Evolutionary conservation across 2,888 invertebrate species (phyloP).

Genomic region (Pardosa pseudoannulata): DNA sequence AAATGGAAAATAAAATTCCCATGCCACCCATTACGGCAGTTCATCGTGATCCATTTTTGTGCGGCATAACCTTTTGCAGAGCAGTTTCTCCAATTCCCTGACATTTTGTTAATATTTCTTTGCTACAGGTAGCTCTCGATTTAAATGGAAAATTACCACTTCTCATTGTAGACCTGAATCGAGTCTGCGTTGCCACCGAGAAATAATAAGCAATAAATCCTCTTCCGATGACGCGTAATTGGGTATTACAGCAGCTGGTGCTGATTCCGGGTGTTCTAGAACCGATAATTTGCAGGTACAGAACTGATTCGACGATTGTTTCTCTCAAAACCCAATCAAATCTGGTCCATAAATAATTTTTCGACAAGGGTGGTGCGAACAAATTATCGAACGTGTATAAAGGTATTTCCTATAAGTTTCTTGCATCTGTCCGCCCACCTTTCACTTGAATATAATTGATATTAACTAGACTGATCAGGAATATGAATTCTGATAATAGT

Average conservation of each 20-base stretch:
- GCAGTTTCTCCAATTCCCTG: conserved; percentile 18
- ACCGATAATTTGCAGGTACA: conserved; percentile 66
- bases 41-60: conserved; percentile 32
- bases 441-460: neutral
- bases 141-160: conserved; percentile 60
- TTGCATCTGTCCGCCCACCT: neutral
- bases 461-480: neutral
- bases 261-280: conserved; percentile 42
- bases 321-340: conserved; percentile 67
- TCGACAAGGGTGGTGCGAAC: conserved; percentile 40
- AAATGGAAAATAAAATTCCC: conserved; percentile 4
- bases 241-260: conserved; percentile 37
- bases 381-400: conserved; percentile 9
- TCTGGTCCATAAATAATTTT: conserved; percentile 55
- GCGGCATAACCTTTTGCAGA: conserved; percentile 19
- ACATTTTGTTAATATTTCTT: conserved; percentile 39
- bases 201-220: conserved; percentile 69
- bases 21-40: conserved; percentile 29
- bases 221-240: conserved; percentile 45
- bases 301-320: conserved; percentile 65
- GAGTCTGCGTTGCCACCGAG: conserved; percentile 13
- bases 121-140: conserved; percentile 16
- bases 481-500: neutral
- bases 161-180: conserved; percentile 5
- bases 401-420: neutral